Conservation (phyloP, 2,797 vertebrate species). For the Malurus splendens region DNA sequence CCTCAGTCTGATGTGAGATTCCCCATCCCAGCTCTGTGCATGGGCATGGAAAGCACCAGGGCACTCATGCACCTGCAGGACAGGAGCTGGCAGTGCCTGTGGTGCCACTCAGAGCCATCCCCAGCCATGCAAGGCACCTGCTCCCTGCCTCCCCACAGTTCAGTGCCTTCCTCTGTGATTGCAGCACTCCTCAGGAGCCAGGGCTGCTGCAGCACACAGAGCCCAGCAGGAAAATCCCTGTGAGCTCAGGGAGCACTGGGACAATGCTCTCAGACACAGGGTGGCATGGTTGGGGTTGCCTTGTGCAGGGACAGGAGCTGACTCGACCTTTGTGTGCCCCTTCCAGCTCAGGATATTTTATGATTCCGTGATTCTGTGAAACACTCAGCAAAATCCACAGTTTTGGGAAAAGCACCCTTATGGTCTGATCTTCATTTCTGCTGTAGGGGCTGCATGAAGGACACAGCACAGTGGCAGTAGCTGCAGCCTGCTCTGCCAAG, state of each 20-base stretch:
- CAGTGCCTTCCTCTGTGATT: not conserved
- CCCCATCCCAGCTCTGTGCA: not conserved
- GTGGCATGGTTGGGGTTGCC: not conserved
- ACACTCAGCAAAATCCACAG: not conserved
- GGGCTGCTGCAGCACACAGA: not conserved
- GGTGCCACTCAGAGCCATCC: accelerated
- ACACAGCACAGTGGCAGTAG: accelerated
- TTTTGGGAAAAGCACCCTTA: not conserved
- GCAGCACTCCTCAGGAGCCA: accelerated
- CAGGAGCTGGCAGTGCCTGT: not conserved
- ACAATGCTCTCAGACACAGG: not conserved
- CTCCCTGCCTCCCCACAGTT: not conserved
- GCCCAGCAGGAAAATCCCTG: not conserved
- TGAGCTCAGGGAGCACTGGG: accelerated
- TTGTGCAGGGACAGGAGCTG: not conserved
- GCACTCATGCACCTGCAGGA: not conserved
- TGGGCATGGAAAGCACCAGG: not conserved
- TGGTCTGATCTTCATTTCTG: not conserved
- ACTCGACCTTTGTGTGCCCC: accelerated
- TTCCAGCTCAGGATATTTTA: not conserved
- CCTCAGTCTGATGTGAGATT: accelerated
- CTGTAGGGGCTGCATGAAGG: too few species aligned
- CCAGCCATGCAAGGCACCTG: not conserved
- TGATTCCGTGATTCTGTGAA: not conserved
- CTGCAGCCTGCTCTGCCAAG: not conserved